Base-by-base conservation (phyloP, 2,888 invertebrate genomes). In the Cryptocephalus primarius region DNA sequence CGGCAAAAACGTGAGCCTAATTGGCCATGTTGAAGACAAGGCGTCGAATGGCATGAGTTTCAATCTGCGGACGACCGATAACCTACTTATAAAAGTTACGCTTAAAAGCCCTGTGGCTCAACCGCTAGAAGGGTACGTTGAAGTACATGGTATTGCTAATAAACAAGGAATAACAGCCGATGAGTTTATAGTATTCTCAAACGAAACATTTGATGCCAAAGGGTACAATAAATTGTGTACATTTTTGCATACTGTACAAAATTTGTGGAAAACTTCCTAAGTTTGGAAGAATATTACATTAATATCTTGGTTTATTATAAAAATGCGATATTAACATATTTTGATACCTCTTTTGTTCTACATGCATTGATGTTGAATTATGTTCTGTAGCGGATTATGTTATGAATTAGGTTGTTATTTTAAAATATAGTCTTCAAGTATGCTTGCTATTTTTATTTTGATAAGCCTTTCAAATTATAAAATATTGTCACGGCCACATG, bases 121-220 rank as follows among this genome's bases (percentile, higher is more conserved):
- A 50, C 53, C 54, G 9, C 42, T 68, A 9, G 63, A 65, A 44
- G 67, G 67, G 22, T 64, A 66, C 55, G 63, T 69, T 12, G 66
- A 68, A 60, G 70, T 69, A 59, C 56, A 57, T 43, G 64, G 64
- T 32, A 48, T 43, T 9, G 61, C 59, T 22, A 53, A 50, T 22
- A 60, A 60, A 3, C 60, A 55, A 52, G 48, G 53, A 11, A 51
- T 64, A 8, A 42, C 44, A 34, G 62, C 60, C 22, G 57, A 60
- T 33, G 53, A 60, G 42, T 60, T 56, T 38, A 52, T 59, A 9
- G 52, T 54, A 42, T 64, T 63, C 47, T 52, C 46, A 13, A 63
- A 63, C 45, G 49, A 56, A 42, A 55, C 54, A 33, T 61, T 63
- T 48, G 61, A 62, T 55, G 57, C 55, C 13, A 56, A 57, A 48